Evolutionary conservation across 2,113 vertebrate species (phyloP), one percentile per base, ranked within the genome.

Genomic region (Lophotis ruficrista): DNA sequence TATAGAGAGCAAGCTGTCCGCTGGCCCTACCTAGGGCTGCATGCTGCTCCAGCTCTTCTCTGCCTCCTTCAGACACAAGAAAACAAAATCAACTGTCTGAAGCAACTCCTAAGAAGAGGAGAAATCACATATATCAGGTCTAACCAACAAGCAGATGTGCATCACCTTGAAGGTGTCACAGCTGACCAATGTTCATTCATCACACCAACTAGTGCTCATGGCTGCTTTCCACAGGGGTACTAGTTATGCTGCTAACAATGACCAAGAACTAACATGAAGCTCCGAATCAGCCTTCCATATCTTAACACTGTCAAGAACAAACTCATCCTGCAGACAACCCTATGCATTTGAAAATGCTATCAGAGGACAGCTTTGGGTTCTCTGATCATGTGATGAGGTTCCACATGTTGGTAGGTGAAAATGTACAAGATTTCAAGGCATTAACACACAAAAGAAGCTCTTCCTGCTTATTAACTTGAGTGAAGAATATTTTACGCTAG

Each of bases 391-490:
- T 10, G 33, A 82, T 10, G 24, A 82, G 25, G 35, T 47, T 90
- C 38, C 23, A 10, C 0, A 0, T 10, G 15, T 38, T 12, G 1
- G 4, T 15, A 81, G 31, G 23, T 50, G 19, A 88, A 15, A 92
- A 72, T 2, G 17, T 4, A 47, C 31, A 51, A 38, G 35, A 85
- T 54, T 68, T 62, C 48, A 88, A 60, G 31, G 64, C 62, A 88
- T 71, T 90, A 66, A 76, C 23, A 85, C 3, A 56, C 4, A 51
- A 30, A 72, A 82, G 57, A 21, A 81, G 30, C 60, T 53, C 21
- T 35, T 90, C 33, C 48, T 57, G 16, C 6, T 24, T 43, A 24
- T 72, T 72, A 89, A 41, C 37, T 33, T 33, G 20, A 83, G 20
- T 20, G 17, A 86, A 66, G 7, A 91, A 16, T 65, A 13, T 58